Conservation (phyloP, 2,888 invertebrate genomes). For the Copidosoma aretas region DNA sequence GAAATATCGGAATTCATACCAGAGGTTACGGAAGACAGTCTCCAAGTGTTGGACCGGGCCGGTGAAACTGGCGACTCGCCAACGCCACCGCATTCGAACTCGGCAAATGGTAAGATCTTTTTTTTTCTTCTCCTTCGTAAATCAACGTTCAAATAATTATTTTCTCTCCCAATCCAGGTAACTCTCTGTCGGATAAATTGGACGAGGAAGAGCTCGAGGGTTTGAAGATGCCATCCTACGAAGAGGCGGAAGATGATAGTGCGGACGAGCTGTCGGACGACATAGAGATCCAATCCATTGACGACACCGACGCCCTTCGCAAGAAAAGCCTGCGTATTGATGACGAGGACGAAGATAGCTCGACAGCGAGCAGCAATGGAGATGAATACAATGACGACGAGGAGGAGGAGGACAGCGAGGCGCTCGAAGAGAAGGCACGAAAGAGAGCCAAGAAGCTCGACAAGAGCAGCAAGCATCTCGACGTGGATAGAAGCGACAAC, state of each 20-base stretch:
- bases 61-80: conserved; percentile 59
- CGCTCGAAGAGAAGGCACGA: not conserved
- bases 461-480: conserved; percentile 20
- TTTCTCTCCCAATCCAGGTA: not conserved
- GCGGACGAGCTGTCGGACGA: conserved; percentile 56
- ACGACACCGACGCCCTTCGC: conserved; percentile 54
- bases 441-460: conserved; percentile 39
- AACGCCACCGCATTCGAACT: conserved; percentile 52
- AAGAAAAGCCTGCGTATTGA: conserved; percentile 43
- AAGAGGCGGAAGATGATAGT: conserved; percentile 52
- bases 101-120: conserved; percentile 44
- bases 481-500: conserved; percentile 49
- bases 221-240: conserved; percentile 60
- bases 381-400: conserved; percentile 54
- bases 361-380: conserved; percentile 37
- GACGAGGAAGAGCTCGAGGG: conserved; percentile 55
- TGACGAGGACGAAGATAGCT: conserved; percentile 15
- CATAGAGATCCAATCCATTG: conserved; percentile 55
- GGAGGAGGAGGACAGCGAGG: conserved; percentile 35
- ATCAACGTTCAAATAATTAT: not conserved
- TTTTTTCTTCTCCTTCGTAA: not conserved
- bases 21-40: conserved; percentile 57
- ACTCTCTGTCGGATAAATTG: conserved; percentile 50
- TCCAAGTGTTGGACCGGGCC: conserved; percentile 59
- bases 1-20: conserved; percentile 62